These are phyloP conservation scores for Nansenia antarctica DNA, from an alignment of 2,113 vertebrate genomes.

Conservation along the genomic window DNA sequence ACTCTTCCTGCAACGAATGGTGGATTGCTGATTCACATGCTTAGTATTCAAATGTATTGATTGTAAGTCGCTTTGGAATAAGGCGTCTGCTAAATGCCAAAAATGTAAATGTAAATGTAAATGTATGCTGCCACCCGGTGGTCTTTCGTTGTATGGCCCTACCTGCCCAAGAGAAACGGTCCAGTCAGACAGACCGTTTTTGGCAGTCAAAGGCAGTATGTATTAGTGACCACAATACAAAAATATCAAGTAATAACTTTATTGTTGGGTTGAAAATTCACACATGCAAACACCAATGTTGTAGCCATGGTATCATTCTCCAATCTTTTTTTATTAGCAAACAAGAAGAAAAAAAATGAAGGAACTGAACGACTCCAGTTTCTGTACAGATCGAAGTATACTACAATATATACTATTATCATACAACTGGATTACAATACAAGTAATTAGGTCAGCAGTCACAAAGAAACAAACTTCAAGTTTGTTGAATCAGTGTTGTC, in stretches of 20 bases:
- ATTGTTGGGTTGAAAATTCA: constrained; percentile 73
- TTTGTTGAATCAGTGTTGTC: constrained; percentile 80
- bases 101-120: too few relatives aligned
- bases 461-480: constrained; percentile 78
- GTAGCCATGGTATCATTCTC: constrained; percentile 66
- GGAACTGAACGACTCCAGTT: constrained; percentile 75
- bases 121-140: too few relatives aligned
- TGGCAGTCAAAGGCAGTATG: constrained; percentile 81
- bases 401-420: constrained; percentile 92
- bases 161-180: too few relatives aligned
- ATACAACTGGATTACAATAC: constrained; percentile 87
- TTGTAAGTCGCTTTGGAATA: too few relatives aligned
- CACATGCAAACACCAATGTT: constrained; percentile 75
- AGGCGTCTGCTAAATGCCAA: too few relatives aligned
- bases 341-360: constrained; percentile 75
- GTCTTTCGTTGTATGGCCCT: too few relatives aligned
- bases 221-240: constrained; percentile 45
- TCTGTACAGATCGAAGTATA: constrained; percentile 92
- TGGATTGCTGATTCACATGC: too few relatives aligned
- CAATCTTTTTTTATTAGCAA: constrained; percentile 91
- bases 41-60: too few relatives aligned
- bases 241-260: constrained; percentile 71
- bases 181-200: too few relatives aligned
- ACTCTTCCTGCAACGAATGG: too few relatives aligned
- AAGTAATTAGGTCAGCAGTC: constrained; percentile 85